Base-by-base conservation (phyloP, 2,797 vertebrate genomes). In the Propithecus perrieri region DNA sequence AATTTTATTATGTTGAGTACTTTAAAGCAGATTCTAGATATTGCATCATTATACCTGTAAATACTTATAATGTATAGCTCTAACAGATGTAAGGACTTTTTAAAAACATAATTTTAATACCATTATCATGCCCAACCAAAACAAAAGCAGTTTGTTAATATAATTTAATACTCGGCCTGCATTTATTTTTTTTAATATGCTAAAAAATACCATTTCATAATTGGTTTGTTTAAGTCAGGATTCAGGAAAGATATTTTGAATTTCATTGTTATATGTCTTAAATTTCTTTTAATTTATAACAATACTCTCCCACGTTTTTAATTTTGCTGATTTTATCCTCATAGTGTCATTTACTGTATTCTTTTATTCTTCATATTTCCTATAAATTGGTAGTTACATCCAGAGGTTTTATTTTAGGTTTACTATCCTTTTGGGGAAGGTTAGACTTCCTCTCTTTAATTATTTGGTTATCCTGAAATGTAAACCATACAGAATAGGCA, bases 321-420 rank as follows among this genome's bases (percentile, higher is more conserved):
- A 20, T 61, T 92, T 88, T 35, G 26, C 38, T 55, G 18, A 63
- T 89, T 91, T 86, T 81, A 61, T 91, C 33, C 33, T 95, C 30
- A 20, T 48, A 43, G 22, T 55, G 12, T 69, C 59, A 76, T 75
- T 86, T 83, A 89, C 17, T 89, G 0, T 76, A 13, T 65, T 65
- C 43, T 22, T 87, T 5, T 95, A 8, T 67, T 24, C 17, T 88
- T 72, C 8, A 2, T 92, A 63, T 76, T 96, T 96, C n/a, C 35
- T 96, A 13, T 89, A 69, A 97, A 30, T 46, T 93, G 50, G 24
- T 55, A 38, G 15, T 75, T 94, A 93, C 11, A 94, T 11, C 43
- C 15, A 26, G 63, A 92, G 78, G 30, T 59, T 81, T 94, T 67
- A 93, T 75, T 93, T 92, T 78, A 75, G 46, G 76, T 78, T 95